A percentile compares a stretch with the other conserved stretches of the same genome.
Evolutionary conservation across 2,888 invertebrate genomes (phyloP).

Genomic region (Cylloceria caligata): DNA sequence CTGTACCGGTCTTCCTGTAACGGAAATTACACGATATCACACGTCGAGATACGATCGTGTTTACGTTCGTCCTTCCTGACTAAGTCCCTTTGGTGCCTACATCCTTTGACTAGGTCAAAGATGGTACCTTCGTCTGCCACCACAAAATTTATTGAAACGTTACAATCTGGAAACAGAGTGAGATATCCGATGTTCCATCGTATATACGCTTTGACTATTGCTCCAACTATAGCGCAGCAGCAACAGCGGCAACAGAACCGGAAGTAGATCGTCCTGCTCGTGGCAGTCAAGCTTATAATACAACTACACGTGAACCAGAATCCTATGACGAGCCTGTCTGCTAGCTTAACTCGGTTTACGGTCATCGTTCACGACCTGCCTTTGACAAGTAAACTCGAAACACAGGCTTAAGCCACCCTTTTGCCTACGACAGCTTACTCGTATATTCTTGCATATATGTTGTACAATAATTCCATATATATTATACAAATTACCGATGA

Average conservation of each 20-base stretch:
- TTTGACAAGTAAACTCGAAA: slow-evolving; percentile 32
- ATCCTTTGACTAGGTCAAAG: too few relatives aligned
- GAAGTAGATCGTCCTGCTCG: slow-evolving; percentile 16
- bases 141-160: background rate
- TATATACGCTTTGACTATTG: background rate
- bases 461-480: too few relatives aligned
- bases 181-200: slow-evolving; percentile 9
- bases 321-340: background rate
- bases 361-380: slow-evolving; percentile 17
- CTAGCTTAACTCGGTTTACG: slow-evolving; percentile 24
- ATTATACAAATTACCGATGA: too few relatives aligned
- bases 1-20: slow-evolving; percentile 24
- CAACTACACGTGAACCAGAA: background rate
- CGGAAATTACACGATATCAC: slow-evolving; percentile 63
- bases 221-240: background rate
- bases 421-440: background rate
- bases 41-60: slow-evolving; percentile 26
- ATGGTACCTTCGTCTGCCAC: background rate
- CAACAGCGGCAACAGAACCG: background rate
- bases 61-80: slow-evolving; percentile 37
- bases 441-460: too few relatives aligned
- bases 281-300: background rate
- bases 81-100: slow-evolving; percentile 21
- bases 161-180: background rate
- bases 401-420: background rate